Conservation (phyloP, 2,888 invertebrate genomes). For the Eledona agricola region DNA sequence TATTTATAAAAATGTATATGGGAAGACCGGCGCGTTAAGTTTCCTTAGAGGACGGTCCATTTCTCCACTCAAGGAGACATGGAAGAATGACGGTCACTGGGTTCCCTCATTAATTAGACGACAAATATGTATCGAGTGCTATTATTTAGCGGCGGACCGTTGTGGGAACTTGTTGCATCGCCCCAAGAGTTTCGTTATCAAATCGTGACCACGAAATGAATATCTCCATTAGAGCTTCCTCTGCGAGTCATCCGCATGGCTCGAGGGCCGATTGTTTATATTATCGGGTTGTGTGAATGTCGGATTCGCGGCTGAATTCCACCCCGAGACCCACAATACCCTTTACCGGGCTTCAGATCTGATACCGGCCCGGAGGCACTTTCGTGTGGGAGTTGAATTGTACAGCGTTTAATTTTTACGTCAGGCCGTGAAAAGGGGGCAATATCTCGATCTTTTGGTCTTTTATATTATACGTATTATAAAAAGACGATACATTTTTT, state of each 20-base stretch:
- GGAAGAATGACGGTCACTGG: too few relatives aligned
- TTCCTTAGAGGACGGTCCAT: too few relatives aligned
- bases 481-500: slow-evolving; percentile 14
- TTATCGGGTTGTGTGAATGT: slow-evolving; percentile 2
- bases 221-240: slow-evolving; percentile 5
- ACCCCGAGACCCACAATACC: neutral
- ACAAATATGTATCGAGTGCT: neutral
- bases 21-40: too few relatives aligned
- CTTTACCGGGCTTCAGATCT: slow-evolving; percentile 3
- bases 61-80: too few relatives aligned
- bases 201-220: neutral
- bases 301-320: neutral
- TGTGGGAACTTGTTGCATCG: too few relatives aligned
- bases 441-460: slow-evolving; percentile 45
- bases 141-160: too few relatives aligned
- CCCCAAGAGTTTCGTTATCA: too few relatives aligned
- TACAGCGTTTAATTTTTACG: slow-evolving; percentile 51
- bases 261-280: too few relatives aligned
- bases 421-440: slow-evolving; percentile 48
- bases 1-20: slow-evolving; percentile 28
- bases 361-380: slow-evolving; percentile 19
- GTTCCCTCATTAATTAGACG: slow-evolving; percentile 1
- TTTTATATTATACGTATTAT: slow-evolving; percentile 16
- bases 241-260: too few relatives aligned
- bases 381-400: slow-evolving; percentile 49